Conservation (phyloP, 2,797 vertebrate genomes). For the Etheostoma perlongum region DNA sequence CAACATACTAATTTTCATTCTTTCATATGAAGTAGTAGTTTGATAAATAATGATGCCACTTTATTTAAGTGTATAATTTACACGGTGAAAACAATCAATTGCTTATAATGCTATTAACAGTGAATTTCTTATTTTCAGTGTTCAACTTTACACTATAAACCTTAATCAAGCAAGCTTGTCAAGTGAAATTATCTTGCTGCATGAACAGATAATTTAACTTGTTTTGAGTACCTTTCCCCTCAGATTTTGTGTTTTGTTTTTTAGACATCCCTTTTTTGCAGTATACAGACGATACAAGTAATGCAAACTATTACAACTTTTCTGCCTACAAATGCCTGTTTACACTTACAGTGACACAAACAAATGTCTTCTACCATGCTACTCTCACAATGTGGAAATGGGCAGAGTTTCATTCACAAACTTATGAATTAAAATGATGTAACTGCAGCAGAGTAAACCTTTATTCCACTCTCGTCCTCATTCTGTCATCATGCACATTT, state of each 20-base stretch:
- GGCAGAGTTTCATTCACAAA: slow-evolving; percentile 61
- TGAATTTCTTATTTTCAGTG: too few relatives aligned
- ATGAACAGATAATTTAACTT: too few relatives aligned
- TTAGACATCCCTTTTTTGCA: too few relatives aligned
- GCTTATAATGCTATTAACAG: background rate
- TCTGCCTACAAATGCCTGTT: slow-evolving; percentile 13
- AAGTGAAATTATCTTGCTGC: too few relatives aligned
- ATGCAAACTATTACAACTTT: background rate
- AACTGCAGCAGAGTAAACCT: slow-evolving; percentile 72
- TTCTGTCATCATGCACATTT: slow-evolving; percentile 74
- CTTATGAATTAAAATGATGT: slow-evolving; percentile 61
- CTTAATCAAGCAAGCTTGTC: too few relatives aligned
- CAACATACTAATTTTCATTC: background rate
- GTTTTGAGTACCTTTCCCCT: too few relatives aligned
- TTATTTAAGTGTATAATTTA: background rate
- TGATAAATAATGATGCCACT: background rate
- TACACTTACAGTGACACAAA: slow-evolving; percentile 1
- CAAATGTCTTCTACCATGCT: slow-evolving; percentile 13
- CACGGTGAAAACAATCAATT: background rate
- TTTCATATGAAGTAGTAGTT: background rate
- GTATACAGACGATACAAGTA: background rate
- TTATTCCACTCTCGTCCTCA: slow-evolving; percentile 64
- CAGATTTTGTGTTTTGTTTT: too few relatives aligned
- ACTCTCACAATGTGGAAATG: slow-evolving; percentile 24
- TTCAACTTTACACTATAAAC: too few relatives aligned